Base-by-base conservation (phyloP, 2,113 vertebrate genomes). In the Progne subis region DNA sequence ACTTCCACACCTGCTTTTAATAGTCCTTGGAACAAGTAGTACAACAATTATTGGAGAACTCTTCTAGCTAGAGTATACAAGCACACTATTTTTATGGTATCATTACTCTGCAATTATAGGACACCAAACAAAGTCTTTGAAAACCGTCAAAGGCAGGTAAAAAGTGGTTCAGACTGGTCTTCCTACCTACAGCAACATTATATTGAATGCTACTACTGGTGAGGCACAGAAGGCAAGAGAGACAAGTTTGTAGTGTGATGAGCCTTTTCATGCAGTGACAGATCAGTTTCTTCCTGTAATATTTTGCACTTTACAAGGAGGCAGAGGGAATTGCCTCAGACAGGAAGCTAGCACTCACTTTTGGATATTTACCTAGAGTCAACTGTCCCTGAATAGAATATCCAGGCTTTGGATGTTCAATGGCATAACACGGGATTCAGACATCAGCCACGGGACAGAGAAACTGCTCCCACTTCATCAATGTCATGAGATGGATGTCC, bases 1-100 rank as follows among this genome's bases (percentile, higher is more conserved):
- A 31, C 44, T 80, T 92, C 68, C 79, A 83, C 84, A 92, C 86
- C 85, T 74, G 87, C 55, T 96, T 94, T 90, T 78, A 94, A 93
- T 81, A 88, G 90, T 29, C 6, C n/a, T 55, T 95, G 82, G 79
- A 95, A 81, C 39, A 82, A 80, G 31, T 12, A 90, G 49, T 56
- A 74, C 32, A 71, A 72, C 71, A 81, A 77, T 71, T 90, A 68
- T 28, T 82, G 68, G 23, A 87, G 64, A 92, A 74, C 23, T 71
- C 71, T 81, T 52, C 44, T 52, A 56, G 24, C 43, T 86, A 14
- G 12, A 74, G 43, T 70, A 83, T n/a, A 74, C 0, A 0, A 90
- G 63, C 50, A 88, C 43, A 24, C 14, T 55, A 70, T 44, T 95
- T 94, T 86, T 59, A 78, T 47, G 57, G 55, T 56, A 86, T 12